These are phyloP conservation scores for Papilio protenor DNA, from an alignment of 2,888 invertebrate genomes.

Conservation along the genomic window DNA sequence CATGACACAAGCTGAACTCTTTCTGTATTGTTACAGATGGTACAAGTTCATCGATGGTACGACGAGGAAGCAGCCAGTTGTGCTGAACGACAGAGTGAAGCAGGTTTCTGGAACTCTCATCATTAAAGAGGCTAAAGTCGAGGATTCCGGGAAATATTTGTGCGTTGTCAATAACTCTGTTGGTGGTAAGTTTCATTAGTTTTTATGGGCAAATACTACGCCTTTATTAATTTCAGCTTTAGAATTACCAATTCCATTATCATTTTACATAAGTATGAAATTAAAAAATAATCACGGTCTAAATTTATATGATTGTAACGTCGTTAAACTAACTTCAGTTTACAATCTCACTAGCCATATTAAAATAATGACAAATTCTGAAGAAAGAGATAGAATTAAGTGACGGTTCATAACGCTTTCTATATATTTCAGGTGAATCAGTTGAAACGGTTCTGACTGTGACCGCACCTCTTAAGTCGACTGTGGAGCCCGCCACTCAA, in stretches of 20 bases:
- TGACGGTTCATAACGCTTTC: neutral
- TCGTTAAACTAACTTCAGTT: too few relatives aligned
- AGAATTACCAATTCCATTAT: too few relatives aligned
- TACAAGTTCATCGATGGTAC: slow-evolving; percentile 96
- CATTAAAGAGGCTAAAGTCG: slow-evolving; percentile 94
- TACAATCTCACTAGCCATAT: too few relatives aligned
- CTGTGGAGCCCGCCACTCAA: slow-evolving; percentile 95
- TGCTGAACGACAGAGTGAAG: slow-evolving; percentile 93
- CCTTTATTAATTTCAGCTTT: too few relatives aligned
- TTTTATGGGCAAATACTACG: neutral
- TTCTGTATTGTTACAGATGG: slow-evolving; percentile 91
- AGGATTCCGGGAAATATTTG: slow-evolving; percentile 96
- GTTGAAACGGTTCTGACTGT: slow-evolving; percentile 97
- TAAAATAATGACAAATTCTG: too few relatives aligned
- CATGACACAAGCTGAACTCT: slow-evolving; percentile 56
- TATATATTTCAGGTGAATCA: slow-evolving; percentile 89
- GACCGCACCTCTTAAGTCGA: slow-evolving; percentile 94
- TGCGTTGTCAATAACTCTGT: slow-evolving; percentile 98
- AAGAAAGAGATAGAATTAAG: neutral
- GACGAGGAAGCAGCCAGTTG: slow-evolving; percentile 94
- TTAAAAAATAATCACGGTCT: too few relatives aligned
- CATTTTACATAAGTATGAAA: too few relatives aligned
- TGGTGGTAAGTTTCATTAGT: slow-evolving; percentile 83
- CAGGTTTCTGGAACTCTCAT: slow-evolving; percentile 97
- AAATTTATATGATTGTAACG: too few relatives aligned